Evolutionary conservation across 2,797 vertebrate genomes (phyloP), one percentile per base, ranked within the genome.

Genomic region (Falco peregrinus): DNA sequence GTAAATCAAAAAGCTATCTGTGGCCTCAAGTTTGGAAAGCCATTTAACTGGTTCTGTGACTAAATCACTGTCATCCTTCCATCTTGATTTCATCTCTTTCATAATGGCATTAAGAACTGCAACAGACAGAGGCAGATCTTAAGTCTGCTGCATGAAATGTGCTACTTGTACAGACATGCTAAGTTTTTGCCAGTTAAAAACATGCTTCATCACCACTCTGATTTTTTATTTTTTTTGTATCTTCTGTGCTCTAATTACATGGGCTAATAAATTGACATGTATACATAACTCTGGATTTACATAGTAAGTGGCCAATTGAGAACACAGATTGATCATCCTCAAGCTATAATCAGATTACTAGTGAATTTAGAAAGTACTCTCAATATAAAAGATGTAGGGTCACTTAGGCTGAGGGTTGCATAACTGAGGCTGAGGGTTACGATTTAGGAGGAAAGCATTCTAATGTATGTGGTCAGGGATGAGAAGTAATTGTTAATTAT

Each of bases 21-120:
- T 90, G 84, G 68, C 70, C 71, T 95, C 78, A 59, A 95, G 87
- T 96, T 91, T 60, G 51, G 91, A 94, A 96, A 95, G 91, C 92
- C 11, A 96, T 96, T 96, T 92, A 92, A 96, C 95, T 96, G 96
- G 96, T 96, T 97, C 90, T 80, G 91, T 96, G 85, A 94, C 83
- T 95, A 95, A 90, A 96, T 96, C 87, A 70, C 89, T 94, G 94
- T 84, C 90, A 94, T 79, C 15, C 61, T 85, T 90, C 94, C 77
- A 84, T 86, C 83, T 93, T 84, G n/a, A 94, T 90, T 95, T 93
- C 25, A 39, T 64, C 82, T 95, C 89, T 97, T 95, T 95, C 96
- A 95, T 94, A 95, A 95, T 75, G 80, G 81, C 48, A 76, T 93
- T 94, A 95, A 73, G 65, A 88, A 67, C 90, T 90, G 77, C 51